A percentile compares a stretch with the other conserved stretches of the same genome.
Conservation (phyloP, 1,140 invertebrate species). For the Leptoteleia sp. region DNA sequence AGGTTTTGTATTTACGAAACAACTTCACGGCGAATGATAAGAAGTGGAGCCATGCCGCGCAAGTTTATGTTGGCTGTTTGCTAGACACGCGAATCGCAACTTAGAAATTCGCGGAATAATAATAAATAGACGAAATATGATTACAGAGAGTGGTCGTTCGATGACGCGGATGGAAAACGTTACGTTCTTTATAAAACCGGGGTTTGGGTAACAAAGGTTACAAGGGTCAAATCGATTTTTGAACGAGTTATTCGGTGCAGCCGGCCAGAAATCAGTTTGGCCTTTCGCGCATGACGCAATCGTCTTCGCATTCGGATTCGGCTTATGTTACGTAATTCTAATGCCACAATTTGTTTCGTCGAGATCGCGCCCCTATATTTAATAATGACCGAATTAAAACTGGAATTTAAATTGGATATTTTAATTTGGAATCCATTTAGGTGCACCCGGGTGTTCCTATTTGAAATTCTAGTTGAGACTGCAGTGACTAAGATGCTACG, state of each 20-base stretch:
- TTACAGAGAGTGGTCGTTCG: conserved; percentile 5
- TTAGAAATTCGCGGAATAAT: conserved; percentile 42
- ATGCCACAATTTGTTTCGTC: neutral
- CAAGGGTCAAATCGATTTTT: conserved; percentile 44
- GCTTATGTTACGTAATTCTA: neutral
- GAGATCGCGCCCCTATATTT: conserved; percentile 9
- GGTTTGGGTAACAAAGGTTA: conserved; percentile 25
- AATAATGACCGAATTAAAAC: conserved; percentile 24
- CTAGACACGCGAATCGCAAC: conserved; percentile 41
- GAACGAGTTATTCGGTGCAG: conserved; percentile 5
- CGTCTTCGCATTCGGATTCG: neutral
- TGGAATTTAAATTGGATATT: conserved; percentile 29
- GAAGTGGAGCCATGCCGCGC: conserved; percentile 25
- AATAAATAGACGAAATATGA: conserved; percentile 49
- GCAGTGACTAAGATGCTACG: conserved; percentile 8
- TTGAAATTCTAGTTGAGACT: conserved; percentile 35
- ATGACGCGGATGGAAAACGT: conserved; percentile 11
- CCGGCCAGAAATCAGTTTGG: neutral
- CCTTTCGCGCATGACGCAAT: neutral
- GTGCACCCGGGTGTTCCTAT: conserved; percentile 13
- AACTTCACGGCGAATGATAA: conserved; percentile 30
- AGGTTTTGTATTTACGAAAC: conserved; percentile 18
- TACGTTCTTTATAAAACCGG: conserved; percentile 7
- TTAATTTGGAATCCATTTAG: conserved; percentile 39
- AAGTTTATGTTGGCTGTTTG: conserved; percentile 39